Base-by-base conservation (phyloP, 2,888 invertebrate species). In the Strigamia maritima region DNA sequence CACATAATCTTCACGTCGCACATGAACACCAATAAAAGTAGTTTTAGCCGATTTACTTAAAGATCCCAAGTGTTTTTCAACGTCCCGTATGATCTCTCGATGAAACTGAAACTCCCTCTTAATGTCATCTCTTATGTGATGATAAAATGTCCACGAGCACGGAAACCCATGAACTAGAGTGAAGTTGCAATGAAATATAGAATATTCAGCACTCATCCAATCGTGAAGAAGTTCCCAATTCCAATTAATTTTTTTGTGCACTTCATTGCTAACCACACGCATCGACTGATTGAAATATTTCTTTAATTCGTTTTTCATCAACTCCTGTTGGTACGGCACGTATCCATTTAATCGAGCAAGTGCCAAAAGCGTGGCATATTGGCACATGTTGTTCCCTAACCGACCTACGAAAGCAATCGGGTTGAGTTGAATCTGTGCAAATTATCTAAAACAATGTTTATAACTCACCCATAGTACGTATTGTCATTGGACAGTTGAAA, bases 11-110 rank as follows among this genome's bases (percentile, higher is more conserved):
- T 79, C 79, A 24, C 81, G 80, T 14, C 81, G 77, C 14, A 82
- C 81, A 78, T 82, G 82, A 24, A 82, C 81, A 14, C 81, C 81
- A 35, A 82, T 77, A 31, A 81, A 81, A 12, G 40, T 74, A 14
- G 65, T 14, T 12, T n/a, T n/a, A n/a, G n/a, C n/a, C n/a, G n/a
- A 14, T 14, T 7, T n/a, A n/a, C n/a, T n/a, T n/a, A n/a, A n/a
- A n/a, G n/a, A n/a, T n/a, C n/a, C n/a, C n/a, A 78, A 12, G 6
- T 10, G 38, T 38, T 6, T 38, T 65, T 65, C 7, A 19, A 19
- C 75, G n/a, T 38, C 49, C 3, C 14, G 16, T 6, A 19, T 19
- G 19, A 79, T 79, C 7, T 44, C 12, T 16, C 44, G 31, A 22
- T 79, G 76, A 65, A 79, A 79, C 6, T 10, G 31, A 65, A 79